Percentiles rank a stretch among this genome's conserved stretches.
phyloP scores from a whole-genome alignment of 1,140 invertebrate species.

The Halictus rubicundus region DNA sequence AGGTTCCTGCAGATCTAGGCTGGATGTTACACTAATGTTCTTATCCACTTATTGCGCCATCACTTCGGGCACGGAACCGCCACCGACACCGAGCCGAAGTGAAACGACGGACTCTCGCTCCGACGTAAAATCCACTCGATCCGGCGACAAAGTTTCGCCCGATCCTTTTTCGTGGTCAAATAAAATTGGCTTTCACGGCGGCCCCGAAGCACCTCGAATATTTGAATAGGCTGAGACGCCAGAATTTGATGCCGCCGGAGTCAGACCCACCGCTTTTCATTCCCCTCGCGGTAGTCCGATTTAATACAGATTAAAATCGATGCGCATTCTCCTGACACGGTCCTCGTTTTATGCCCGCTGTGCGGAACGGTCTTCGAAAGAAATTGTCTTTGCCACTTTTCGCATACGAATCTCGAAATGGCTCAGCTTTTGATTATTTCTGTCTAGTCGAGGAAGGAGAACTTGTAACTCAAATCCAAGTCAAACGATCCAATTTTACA shows the following conservation, averaged over 20 bases:
- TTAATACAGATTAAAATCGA: background rate
- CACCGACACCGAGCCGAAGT: background rate
- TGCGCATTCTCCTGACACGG: no score
- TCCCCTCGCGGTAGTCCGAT: background rate
- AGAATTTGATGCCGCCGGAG: background rate
- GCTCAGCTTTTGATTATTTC: no score
- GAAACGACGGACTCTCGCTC: slow-evolving; percentile 15
- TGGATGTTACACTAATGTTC: slow-evolving; percentile 66
- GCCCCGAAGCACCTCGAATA: background rate
- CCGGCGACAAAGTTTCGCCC: background rate
- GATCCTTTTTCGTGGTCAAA: background rate
- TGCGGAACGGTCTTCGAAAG: no score
- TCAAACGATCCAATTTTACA: no score
- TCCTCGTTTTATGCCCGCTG: no score
- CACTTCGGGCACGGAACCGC: slow-evolving; percentile 36
- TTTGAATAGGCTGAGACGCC: background rate
- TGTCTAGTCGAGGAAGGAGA: no score
- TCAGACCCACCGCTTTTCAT: background rate
- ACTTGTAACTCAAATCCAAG: no score
- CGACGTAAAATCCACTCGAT: background rate
- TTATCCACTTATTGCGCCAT: slow-evolving; percentile 67
- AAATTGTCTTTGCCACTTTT: no score
- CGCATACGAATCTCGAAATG: no score
- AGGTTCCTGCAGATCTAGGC: slow-evolving; percentile 57
- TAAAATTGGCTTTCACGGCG: background rate